Evolutionary conservation across 2,888 invertebrate genomes (phyloP).

Genomic region (Lycophotia porphyrea): DNA sequence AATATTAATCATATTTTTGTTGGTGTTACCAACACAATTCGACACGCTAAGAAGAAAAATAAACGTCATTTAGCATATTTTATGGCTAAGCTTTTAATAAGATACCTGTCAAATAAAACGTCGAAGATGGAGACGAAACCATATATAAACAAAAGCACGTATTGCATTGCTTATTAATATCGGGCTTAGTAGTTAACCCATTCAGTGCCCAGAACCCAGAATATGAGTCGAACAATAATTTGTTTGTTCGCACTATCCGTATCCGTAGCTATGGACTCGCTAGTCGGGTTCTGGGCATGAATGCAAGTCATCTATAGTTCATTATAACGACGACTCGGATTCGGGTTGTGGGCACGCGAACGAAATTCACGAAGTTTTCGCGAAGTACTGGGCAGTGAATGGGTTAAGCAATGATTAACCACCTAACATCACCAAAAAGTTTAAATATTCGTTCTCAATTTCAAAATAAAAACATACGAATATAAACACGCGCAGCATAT

Average conservation of each 20-base stretch:
- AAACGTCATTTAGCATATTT: not conserved
- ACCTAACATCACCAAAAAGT: not conserved
- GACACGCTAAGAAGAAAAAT: not conserved
- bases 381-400: no score
- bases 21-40: no score
- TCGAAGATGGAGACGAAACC: not conserved
- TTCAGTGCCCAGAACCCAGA: no score
- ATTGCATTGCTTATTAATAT: not conserved
- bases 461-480: slow-evolving; percentile 12
- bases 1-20: no score
- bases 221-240: no score
- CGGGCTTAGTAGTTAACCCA: not conserved
- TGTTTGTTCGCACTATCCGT: no score
- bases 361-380: no score
- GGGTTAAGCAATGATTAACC: not conserved
- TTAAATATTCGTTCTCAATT: slow-evolving; percentile 4
- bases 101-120: not conserved
- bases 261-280: no score
- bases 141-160: not conserved
- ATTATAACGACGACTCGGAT: no score
- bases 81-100: not conserved
- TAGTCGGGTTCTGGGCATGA: no score
- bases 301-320: no score
- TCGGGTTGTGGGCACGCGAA: no score
- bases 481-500: slow-evolving; percentile 22